Evolutionary conservation across 2,888 invertebrate species (phyloP), one percentile per base, ranked within the genome.

Genomic region (Amiota mariae): DNA sequence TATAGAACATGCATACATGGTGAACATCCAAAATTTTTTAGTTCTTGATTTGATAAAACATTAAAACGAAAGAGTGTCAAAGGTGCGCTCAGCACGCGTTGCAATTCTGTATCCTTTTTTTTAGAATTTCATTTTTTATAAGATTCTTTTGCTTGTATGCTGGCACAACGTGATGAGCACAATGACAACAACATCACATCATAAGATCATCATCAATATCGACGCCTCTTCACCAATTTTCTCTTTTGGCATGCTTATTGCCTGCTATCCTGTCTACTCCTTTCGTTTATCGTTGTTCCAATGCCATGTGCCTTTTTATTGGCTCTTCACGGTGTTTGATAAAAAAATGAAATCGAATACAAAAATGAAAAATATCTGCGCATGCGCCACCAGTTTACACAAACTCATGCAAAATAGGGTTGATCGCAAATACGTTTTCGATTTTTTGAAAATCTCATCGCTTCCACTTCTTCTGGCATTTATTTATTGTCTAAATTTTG

Each of bases 381-480:
- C 54, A 24, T 48, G 46, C 71, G 20, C 61, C 15, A 47, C 13
- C 15, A 72, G 59, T 63, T 49, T 61, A 47, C 72, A n/a, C 13
- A 47, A 48, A 13, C 72, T 57, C 77, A 83, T 84, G 84, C 87
- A 86, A 84, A 84, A 77, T 71, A 85, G 84, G 84, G 84, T 84
- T 86, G 84, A 36, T 36, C 36, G 78, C 84, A 79, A 67, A 36
- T 63, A 20, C 24, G 6, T 36, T 36, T 63, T 24, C 36, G 15
- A 36, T 63, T 63, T 63, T 70, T 75, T 11, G 36, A 64, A 64
- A 20, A 59, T 59, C 20, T 59, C 59, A 59, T 71, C 61, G 56
- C 56, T 71, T 70, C 74, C 10, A 64, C 59, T 48, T 63, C 64
- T 18, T 36, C 67, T 68, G 76, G 70, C 74, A 76, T 76, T 78